Percentiles rank a stretch among this genome's conserved stretches.
Conservation (phyloP, 2,797 vertebrate genomes). For the Poeciliopsis infans region DNA sequence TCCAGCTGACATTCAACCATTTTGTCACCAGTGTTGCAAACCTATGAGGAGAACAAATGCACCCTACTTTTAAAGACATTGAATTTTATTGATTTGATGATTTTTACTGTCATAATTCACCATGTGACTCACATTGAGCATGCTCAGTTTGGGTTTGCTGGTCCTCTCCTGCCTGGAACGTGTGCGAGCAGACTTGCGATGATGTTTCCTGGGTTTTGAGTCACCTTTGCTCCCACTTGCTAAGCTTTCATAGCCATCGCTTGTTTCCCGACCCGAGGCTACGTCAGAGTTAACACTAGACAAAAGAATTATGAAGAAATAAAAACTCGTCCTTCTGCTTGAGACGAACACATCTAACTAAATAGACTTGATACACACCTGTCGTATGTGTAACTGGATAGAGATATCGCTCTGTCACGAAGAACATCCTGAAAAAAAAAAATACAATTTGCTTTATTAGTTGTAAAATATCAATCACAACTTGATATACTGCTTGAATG, state of each 20-base stretch:
- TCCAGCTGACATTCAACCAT: slow-evolving; percentile 99
- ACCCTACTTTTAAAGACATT: slow-evolving; percentile 19
- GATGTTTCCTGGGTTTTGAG: slow-evolving; percentile 90
- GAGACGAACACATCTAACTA: not conserved
- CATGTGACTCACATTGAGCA: slow-evolving; percentile 89
- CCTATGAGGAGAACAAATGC: slow-evolving; percentile 43
- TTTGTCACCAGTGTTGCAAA: slow-evolving; percentile 90
- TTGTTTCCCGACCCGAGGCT: slow-evolving; percentile 92
- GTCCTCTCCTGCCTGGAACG: slow-evolving; percentile 94
- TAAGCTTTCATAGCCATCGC: slow-evolving; percentile 90
- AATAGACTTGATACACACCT: slow-evolving; percentile 63
- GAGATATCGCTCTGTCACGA: slow-evolving; percentile 69
- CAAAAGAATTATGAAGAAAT: slow-evolving; percentile 9
- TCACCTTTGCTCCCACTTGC: slow-evolving; percentile 86
- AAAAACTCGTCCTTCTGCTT: slow-evolving; percentile 5
- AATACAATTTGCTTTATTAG: not conserved
- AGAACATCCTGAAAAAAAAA: slow-evolving; percentile 69
- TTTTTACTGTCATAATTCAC: not conserved
- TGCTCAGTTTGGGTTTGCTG: slow-evolving; percentile 93
- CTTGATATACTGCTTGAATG: not conserved
- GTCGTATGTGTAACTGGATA: slow-evolving; percentile 77
- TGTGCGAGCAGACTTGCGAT: slow-evolving; percentile 91
- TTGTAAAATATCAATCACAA: not conserved
- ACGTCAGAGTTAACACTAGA: slow-evolving; percentile 87
- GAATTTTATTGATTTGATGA: not conserved